Evolutionary conservation across 2,797 vertebrate species (phyloP), one percentile per base, ranked within the genome.

Genomic region (Nasua narica): DNA sequence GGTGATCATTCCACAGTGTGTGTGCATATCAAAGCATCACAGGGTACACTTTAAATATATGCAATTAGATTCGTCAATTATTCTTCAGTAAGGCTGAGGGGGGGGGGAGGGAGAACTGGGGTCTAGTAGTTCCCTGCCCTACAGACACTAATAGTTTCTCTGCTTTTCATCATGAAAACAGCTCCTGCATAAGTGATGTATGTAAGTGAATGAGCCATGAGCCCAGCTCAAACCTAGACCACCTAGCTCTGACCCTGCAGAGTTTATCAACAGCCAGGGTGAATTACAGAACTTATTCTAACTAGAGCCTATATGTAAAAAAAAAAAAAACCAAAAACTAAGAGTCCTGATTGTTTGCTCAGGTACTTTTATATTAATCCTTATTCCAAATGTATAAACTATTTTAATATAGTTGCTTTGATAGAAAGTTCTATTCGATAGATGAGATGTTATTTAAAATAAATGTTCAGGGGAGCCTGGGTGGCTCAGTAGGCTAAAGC

Each of bases 161-260:
- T 46, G 14, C 40, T 43, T 32, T 74, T 35, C 58, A 25, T 40
- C 37, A 0, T 62, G 48, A 4, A 72, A 76, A 16, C 50, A 19
- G 50, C 29, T 40, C 50, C 58, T 27, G 10, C 0, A 0, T 14
- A 2, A 27, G 1, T 16, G 50, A 11, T 3, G 23, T 3, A 0
- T 29, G 8, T 2, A 7, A 70, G 37, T 14, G 65, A 25, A 15
- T 0, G 14, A 40, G 46, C 14, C 3, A 0, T 16, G 8, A 10
- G 27, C 35, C 8, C 40, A 32, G 5, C 2, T 4, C 1, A 0
- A 48, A 46, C 13, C 27, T 29, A 7, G 40, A 27, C 37, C 12
- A 9, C 40, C 23, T 5, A 1, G 5, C 3, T 50, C 37, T 19
- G 25, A 4, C 62, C 5, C 27, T 11, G 4, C 2, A 32, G 27